Conservation (phyloP, 2,797 vertebrate species). For the Lophius americanus region DNA sequence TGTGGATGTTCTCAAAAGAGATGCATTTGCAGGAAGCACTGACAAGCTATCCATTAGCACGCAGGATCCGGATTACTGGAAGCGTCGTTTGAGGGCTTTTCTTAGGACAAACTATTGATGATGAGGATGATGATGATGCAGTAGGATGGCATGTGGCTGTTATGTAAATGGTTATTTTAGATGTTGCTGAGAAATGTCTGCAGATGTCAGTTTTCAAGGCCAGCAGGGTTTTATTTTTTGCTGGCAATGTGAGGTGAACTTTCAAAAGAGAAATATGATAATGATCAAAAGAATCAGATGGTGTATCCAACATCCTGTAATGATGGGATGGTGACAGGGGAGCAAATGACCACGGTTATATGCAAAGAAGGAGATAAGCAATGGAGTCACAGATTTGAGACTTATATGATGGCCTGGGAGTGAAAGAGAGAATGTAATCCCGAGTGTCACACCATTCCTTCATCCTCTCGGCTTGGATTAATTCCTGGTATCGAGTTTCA, state of each 20-base stretch:
- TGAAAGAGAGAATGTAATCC: constrained; percentile 28
- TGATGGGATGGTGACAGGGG: no score
- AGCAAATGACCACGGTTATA: not conserved
- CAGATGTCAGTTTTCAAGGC: constrained; percentile 59
- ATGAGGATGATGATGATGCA: no score
- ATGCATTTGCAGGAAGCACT: no score
- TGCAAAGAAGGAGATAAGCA: no score
- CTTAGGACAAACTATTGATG: no score
- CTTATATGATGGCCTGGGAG: not conserved
- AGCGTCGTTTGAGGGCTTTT: no score
- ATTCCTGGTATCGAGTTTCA: constrained; percentile 12
- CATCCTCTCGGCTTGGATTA: constrained; percentile 20
- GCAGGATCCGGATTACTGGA: no score
- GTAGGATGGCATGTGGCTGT: constrained; percentile 39
- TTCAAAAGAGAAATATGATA: not conserved
- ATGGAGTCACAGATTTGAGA: not conserved
- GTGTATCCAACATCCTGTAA: not conserved
- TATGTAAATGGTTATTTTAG: constrained; percentile 59
- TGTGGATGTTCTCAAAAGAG: no score
- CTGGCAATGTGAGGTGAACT: constrained; percentile 4
- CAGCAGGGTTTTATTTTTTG: not conserved
- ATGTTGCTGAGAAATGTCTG: constrained; percentile 29
- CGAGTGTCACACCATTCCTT: constrained; percentile 1
- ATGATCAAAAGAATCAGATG: constrained; percentile 1
- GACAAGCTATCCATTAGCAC: no score